Evolutionary conservation across 2,113 vertebrate genomes (phyloP).

Genomic region (Catharus fuscescens): DNA sequence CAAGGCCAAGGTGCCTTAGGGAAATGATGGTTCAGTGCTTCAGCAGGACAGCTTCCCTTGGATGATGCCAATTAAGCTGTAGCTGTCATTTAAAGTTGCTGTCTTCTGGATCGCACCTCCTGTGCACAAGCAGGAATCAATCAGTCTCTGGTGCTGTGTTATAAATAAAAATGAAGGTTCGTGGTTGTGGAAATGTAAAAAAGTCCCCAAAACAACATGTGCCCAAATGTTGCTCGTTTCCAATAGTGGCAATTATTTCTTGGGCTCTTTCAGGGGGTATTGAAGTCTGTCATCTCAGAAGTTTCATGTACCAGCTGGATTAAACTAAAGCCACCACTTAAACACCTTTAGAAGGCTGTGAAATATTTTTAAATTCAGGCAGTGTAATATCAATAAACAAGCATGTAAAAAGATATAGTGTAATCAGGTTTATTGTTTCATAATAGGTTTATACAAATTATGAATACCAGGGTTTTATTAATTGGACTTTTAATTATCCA

Average conservation of each 20-base stretch:
- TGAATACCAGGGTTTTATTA: conserved; percentile 86
- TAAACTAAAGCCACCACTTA: not conserved
- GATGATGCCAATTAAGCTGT: conserved; percentile 63
- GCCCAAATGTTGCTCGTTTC: not conserved
- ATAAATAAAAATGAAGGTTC: conserved; percentile 25
- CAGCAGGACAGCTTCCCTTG: conserved; percentile 21
- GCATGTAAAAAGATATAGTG: conserved; percentile 11
- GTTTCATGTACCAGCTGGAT: not conserved
- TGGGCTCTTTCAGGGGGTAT: not conserved
- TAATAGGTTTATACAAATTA: conserved; percentile 84
- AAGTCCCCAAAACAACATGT: not conserved
- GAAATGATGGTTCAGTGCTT: conserved; percentile 47
- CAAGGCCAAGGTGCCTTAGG: conserved; percentile 35
- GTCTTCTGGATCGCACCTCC: not conserved
- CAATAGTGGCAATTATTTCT: not conserved
- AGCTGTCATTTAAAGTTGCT: conserved; percentile 54
- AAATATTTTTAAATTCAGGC: conserved; percentile 25
- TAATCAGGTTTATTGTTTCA: conserved; percentile 69
- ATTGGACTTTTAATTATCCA: conserved; percentile 89
- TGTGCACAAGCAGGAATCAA: conserved; percentile 22
- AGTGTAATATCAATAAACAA: conserved; percentile 23
- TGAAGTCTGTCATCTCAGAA: not conserved
- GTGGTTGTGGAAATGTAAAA: not conserved
- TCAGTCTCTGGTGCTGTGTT: not conserved
- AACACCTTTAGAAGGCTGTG: not conserved